A percentile compares a stretch with the other conserved stretches of the same genome.
These are phyloP conservation scores for Hydropsyche tenuis DNA, from an alignment of 1,140 invertebrate species.

Conservation along the genomic window DNA sequence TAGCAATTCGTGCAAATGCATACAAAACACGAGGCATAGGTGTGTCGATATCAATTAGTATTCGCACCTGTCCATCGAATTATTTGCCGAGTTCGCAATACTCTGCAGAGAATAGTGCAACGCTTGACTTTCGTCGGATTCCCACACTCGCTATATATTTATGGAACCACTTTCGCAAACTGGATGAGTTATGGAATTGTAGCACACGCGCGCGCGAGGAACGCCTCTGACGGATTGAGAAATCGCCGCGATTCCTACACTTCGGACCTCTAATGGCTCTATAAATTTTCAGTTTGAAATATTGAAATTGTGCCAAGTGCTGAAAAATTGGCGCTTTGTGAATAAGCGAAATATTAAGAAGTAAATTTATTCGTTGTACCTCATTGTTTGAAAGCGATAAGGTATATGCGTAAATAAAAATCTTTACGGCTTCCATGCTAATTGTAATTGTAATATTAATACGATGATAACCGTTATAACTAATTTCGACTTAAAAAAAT, in stretches of 20 bases:
- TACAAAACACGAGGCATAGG: slow-evolving; percentile 21
- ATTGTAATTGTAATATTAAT: too few species aligned
- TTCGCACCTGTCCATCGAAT: slow-evolving; percentile 35
- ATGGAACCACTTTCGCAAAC: slow-evolving; percentile 42
- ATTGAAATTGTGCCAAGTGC: too few species aligned
- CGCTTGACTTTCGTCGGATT: slow-evolving; percentile 42
- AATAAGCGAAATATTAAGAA: too few species aligned
- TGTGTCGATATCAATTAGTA: slow-evolving; percentile 43
- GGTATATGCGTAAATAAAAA: too few species aligned
- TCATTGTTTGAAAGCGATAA: too few species aligned
- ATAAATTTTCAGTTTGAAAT: not conserved
- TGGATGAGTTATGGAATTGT: slow-evolving; percentile 46
- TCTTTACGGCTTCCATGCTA: too few species aligned
- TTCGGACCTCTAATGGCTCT: not conserved
- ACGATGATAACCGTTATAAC: too few species aligned
- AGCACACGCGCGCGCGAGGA: slow-evolving; percentile 7
- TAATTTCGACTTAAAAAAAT: too few species aligned
- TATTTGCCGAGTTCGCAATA: too few species aligned
- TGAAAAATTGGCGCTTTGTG: too few species aligned
- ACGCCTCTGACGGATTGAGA: not conserved
- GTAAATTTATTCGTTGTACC: too few species aligned
- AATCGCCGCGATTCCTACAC: not conserved
- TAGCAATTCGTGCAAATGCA: too few species aligned
- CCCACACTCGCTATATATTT: slow-evolving; percentile 42
- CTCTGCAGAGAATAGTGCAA: not conserved